phyloP scores from a whole-genome alignment of 2,113 vertebrate species.

The Eulemur rufifrons region DNA sequence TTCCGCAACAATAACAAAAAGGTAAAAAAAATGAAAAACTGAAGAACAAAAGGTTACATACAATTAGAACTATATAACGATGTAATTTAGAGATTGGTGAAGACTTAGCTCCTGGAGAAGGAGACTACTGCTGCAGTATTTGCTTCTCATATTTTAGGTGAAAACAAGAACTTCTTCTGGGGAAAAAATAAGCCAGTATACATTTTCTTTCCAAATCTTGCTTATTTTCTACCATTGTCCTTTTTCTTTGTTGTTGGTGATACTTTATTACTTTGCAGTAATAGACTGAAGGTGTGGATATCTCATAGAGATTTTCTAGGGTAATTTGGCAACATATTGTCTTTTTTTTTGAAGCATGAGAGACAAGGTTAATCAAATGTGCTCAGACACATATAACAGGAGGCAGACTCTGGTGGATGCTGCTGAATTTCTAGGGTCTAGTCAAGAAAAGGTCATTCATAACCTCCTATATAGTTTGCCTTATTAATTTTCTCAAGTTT shows the following conservation, averaged over 20 bases:
- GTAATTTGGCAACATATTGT: neutral
- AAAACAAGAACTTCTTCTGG: neutral
- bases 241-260: neutral
- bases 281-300: neutral
- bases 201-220: neutral
- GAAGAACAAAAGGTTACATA: neutral
- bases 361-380: neutral
- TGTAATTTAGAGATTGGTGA: neutral
- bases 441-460: neutral
- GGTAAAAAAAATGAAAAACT: neutral
- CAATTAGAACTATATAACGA: neutral
- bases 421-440: neutral
- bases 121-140: neutral
- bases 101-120: neutral
- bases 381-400: neutral
- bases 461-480: neutral
- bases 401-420: neutral
- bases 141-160: neutral
- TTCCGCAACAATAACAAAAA: constrained; percentile 25
- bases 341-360: neutral
- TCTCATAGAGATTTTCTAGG: neutral
- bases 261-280: neutral
- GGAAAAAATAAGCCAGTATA: neutral
- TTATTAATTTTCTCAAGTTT: constrained; percentile 35
- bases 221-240: neutral